Conservation (phyloP, 2,113 vertebrate species). For the Microtus oregoni region DNA sequence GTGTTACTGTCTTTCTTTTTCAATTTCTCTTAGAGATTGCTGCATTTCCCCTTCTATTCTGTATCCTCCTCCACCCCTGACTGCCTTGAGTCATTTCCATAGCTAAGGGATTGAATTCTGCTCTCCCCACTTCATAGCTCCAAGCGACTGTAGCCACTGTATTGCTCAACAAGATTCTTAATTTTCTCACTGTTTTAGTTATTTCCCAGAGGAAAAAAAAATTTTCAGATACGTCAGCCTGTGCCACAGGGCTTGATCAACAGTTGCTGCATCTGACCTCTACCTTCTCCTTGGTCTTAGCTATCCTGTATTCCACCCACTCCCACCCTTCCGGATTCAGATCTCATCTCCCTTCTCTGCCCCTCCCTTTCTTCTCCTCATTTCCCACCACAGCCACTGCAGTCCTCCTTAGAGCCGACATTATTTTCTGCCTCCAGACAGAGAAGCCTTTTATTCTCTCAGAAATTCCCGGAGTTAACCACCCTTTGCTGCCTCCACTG, state of each 20-base stretch:
- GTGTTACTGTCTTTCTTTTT: constrained; percentile 41
- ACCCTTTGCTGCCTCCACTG: not conserved
- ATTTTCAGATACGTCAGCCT: not conserved
- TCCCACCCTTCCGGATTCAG: not conserved
- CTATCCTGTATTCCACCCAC: not conserved
- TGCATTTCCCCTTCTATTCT: not conserved
- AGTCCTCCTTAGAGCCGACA: constrained; percentile 17
- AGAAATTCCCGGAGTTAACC: not conserved
- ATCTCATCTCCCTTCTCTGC: not conserved
- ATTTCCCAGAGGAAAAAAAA: not conserved
- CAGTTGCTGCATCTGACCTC: not conserved
- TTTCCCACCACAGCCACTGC: not conserved
- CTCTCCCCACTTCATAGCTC: not conserved
- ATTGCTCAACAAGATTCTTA: constrained; percentile 46
- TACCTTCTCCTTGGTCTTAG: not conserved
- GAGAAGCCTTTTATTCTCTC: constrained; percentile 3
- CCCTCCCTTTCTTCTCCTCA: not conserved
- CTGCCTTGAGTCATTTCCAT: constrained; percentile 15
- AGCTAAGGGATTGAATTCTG: constrained; percentile 10
- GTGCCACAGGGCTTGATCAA: not conserved
- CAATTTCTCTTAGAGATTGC: constrained; percentile 22
- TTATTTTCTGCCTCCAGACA: constrained; percentile 43
- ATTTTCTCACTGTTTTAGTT: constrained; percentile 39
- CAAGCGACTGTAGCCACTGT: constrained; percentile 32
- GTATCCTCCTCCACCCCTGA: not conserved